Evolutionary conservation across 2,888 invertebrate species (phyloP).

Genomic region (Drosophila pseudotakahashii): DNA sequence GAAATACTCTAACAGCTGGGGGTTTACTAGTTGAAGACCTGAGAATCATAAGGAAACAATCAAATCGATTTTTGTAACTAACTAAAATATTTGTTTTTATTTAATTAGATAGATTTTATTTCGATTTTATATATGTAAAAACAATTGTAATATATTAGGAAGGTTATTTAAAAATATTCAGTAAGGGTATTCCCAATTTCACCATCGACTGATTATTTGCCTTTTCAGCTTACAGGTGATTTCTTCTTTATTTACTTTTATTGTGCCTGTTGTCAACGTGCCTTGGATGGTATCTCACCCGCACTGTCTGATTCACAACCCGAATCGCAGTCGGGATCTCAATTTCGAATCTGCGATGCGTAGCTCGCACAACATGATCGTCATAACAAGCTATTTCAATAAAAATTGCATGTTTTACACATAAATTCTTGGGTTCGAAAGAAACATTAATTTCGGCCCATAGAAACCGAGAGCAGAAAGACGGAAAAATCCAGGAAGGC

Average conservation of each 20-base stretch:
- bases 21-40: not conserved
- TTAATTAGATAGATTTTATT: too few relatives aligned
- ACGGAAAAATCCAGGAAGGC: constrained; percentile 9
- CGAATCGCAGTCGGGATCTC: constrained; percentile 18
- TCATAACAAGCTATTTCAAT: constrained; percentile 68
- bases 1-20: constrained; percentile 24
- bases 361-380: constrained; percentile 43
- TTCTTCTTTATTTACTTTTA: constrained; percentile 44
- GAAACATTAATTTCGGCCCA: constrained; percentile 22
- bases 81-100: too few relatives aligned
- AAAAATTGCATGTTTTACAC: constrained; percentile 73
- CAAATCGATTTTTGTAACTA: too few relatives aligned
- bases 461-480: constrained; percentile 25
- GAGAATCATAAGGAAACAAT: not conserved
- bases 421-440: constrained; percentile 51
- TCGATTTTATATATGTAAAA: too few relatives aligned
- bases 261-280: constrained; percentile 43
- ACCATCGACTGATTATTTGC: not conserved
- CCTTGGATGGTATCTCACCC: constrained; percentile 36
- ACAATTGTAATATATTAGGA: too few relatives aligned
- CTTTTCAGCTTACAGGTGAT: constrained; percentile 45
- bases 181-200: constrained; percentile 7
- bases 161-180: too few relatives aligned
- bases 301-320: constrained; percentile 28
- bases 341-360: constrained; percentile 28